Percentiles rank a stretch among this genome's conserved stretches.
Conservation (phyloP, 2,888 invertebrate species). For the Ormyrus rosae region DNA sequence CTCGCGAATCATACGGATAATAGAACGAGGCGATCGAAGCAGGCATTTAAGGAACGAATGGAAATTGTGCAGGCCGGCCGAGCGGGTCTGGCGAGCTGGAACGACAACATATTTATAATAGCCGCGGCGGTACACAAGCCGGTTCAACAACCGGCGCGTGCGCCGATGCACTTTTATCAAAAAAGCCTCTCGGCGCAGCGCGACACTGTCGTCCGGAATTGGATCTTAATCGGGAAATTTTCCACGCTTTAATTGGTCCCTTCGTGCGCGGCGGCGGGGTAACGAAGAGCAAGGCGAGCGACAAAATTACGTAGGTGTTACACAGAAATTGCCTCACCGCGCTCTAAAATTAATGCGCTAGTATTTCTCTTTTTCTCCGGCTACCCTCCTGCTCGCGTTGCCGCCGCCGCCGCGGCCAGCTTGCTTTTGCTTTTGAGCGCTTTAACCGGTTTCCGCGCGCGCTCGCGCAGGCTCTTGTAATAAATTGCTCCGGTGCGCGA, state of each 20-base stretch:
- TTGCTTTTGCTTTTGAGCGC: constrained; percentile 37
- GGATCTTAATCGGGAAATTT: constrained; percentile 55
- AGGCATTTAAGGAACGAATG: constrained; percentile 58
- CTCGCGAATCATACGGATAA: constrained; percentile 55
- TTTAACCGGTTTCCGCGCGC: constrained; percentile 51
- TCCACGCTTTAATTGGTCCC: constrained; percentile 48
- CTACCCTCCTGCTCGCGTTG: neutral
- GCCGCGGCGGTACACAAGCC: constrained; percentile 23
- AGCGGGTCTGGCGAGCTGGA: constrained; percentile 39
- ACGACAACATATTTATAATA: constrained; percentile 55
- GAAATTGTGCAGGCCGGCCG: constrained; percentile 53
- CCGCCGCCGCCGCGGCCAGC: neutral
- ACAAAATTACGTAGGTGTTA: constrained; percentile 57
- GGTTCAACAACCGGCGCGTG: constrained; percentile 45
- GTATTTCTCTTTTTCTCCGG: constrained; percentile 21
- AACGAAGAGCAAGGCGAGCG: constrained; percentile 49
- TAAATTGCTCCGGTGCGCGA: constrained; percentile 48
- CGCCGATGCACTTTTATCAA: constrained; percentile 32
- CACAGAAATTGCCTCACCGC: constrained; percentile 50
- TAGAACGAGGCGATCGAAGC: constrained; percentile 55
- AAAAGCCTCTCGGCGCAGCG: constrained; percentile 31
- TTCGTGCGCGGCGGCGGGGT: neutral
- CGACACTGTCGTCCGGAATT: constrained; percentile 39
- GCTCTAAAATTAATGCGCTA: constrained; percentile 54
- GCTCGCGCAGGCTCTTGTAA: constrained; percentile 38